Conservation (phyloP, 2,888 invertebrate genomes). For the Athripsodes cinereus region DNA sequence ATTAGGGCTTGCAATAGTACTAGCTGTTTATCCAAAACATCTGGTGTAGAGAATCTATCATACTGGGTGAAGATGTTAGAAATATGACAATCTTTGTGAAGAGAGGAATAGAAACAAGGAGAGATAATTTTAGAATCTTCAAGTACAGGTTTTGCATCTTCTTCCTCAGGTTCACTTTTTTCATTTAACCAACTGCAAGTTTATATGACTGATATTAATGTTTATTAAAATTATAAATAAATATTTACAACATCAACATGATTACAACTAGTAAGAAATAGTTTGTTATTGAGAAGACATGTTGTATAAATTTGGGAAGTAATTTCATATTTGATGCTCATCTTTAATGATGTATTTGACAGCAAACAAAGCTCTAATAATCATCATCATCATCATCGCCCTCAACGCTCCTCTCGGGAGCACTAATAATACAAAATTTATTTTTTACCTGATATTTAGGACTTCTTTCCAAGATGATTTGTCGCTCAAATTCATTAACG, state of each 20-base stretch:
- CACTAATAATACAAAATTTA: too few relatives aligned
- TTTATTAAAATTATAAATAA: too few relatives aligned
- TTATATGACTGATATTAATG: conserved; percentile 9
- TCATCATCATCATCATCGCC: too few relatives aligned
- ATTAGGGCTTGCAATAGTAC: conserved; percentile 37
- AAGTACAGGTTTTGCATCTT: conserved; percentile 20
- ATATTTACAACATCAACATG: not conserved
- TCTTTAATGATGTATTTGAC: too few relatives aligned
- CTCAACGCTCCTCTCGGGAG: too few relatives aligned
- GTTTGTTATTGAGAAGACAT: too few relatives aligned
- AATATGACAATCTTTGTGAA: conserved; percentile 32
- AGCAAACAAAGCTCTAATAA: too few relatives aligned
- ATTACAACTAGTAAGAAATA: too few relatives aligned
- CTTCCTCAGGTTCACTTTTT: conserved; percentile 20
- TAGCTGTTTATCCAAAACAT: conserved; percentile 33
- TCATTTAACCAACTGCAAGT: conserved; percentile 26
- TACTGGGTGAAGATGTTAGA: conserved; percentile 37
- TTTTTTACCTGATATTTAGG: conserved; percentile 32
- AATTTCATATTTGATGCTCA: too few relatives aligned
- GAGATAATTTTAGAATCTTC: conserved; percentile 32
- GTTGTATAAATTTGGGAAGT: too few relatives aligned
- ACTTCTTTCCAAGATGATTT: conserved; percentile 38
- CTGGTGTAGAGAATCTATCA: conserved; percentile 35
- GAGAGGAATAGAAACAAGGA: conserved; percentile 37
- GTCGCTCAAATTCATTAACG: conserved; percentile 37